Percentiles rank a stretch among this genome's conserved stretches.
phyloP scores from a whole-genome alignment of 1,140 invertebrate species.

The Polyergus mexicanus region DNA sequence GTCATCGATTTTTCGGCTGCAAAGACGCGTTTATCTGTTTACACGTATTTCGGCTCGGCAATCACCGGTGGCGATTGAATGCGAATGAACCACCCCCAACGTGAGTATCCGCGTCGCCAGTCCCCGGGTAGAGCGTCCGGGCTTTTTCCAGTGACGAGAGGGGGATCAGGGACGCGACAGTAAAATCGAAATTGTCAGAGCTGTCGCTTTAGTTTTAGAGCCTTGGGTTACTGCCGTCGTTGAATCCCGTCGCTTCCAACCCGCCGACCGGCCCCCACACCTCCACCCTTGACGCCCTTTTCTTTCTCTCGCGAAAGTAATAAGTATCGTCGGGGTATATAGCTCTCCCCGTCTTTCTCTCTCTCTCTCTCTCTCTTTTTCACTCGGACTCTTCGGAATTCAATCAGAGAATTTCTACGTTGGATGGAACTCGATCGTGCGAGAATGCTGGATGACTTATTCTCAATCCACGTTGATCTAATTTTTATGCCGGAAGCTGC shows the following conservation, averaged over 20 bases:
- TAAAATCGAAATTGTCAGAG: conserved; percentile 82
- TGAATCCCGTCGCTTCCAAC: conserved; percentile 46
- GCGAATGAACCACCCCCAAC: conserved; percentile 72
- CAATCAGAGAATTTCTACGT: conserved; percentile 64
- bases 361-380: background rate
- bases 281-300: conserved; percentile 54
- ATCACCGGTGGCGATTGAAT: conserved; percentile 69
- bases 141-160: conserved; percentile 75
- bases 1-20: conserved; percentile 3
- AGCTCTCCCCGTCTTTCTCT: background rate
- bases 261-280: conserved; percentile 3
- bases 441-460: conserved; percentile 58
- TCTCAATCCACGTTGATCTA: conserved; percentile 60
- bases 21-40: conserved; percentile 51
- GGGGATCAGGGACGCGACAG: conserved; percentile 73
- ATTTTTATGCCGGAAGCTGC: conserved; percentile 58
- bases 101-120: conserved; percentile 69
- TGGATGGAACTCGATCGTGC: conserved; percentile 15
- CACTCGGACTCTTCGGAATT: conserved; percentile 52
- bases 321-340: conserved; percentile 45
- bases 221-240: conserved; percentile 71
- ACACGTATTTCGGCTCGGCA: conserved; percentile 56
- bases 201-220: conserved; percentile 80
- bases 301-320: conserved; percentile 47
- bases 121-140: conserved; percentile 43